Evolutionary conservation across 2,113 vertebrate genomes (phyloP).

Genomic region (Carollia perspicillata): DNA sequence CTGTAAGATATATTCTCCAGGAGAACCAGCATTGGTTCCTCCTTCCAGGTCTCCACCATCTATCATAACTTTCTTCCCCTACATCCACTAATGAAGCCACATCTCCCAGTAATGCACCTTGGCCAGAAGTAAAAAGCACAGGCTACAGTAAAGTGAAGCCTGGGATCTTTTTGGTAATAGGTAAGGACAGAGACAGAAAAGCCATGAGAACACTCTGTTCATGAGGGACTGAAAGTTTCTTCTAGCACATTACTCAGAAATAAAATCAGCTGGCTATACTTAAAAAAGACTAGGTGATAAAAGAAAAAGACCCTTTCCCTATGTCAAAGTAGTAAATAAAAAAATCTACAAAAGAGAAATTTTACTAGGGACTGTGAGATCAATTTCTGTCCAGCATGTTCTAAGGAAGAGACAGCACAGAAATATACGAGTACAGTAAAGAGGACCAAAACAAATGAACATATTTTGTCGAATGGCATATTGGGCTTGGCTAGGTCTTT

Average conservation of each 20-base stretch:
- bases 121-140: not conserved
- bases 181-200: not conserved
- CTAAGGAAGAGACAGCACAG: not conserved
- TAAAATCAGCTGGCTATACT: not conserved
- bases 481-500: not conserved
- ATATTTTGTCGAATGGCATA: not conserved
- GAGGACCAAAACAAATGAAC: not conserved
- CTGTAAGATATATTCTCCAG: not conserved
- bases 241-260: not conserved
- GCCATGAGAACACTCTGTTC: not conserved
- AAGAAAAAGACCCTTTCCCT: not conserved
- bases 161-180: not conserved
- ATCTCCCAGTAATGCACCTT: not conserved
- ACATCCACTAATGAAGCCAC: not conserved
- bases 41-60: not conserved
- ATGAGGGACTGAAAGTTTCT: not conserved
- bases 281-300: not conserved
- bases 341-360: not conserved
- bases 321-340: not conserved
- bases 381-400: not conserved
- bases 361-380: not conserved
- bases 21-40: not conserved
- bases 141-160: not conserved
- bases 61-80: not conserved
- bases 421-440: not conserved